Evolutionary conservation across 2,888 invertebrate genomes (phyloP), one percentile per base, ranked within the genome.

Genomic region (Heliconius sara): DNA sequence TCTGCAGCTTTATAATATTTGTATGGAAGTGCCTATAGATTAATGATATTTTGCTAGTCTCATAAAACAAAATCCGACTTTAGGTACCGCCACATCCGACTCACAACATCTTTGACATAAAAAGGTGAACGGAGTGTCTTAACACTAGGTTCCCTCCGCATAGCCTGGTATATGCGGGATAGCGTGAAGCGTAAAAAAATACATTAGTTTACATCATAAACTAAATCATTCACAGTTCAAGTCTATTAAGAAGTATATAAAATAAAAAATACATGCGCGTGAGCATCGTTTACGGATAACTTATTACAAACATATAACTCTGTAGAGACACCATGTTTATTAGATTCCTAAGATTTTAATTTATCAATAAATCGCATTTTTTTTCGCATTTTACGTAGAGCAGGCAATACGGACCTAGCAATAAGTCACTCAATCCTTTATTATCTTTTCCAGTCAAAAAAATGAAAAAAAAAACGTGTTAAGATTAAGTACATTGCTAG

Each of bases 221-320:
- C 22, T 34, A 68, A 65, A 22, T 52, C 66, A 60, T 77, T 77
- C 78, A 73, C 34, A 22, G 25, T 16, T n/a, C 1, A 25, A 73
- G 72, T 73, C 73, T 66, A 78, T 78, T 73, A 78, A 73, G 73
- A 19, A 73, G 72, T 78, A 34, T 67, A 73, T 76, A 70, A 75
- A 60, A 75, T 25, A 27, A 27, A 30, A 66, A 52, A 78, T 34
- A 72, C 47, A n/a, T 67, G 78, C 73, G 78, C 73, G 27, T 22
- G 78, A 22, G 78, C 73, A 73, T 52, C 63, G 77, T 77, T 77
- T 77, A 77, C 77, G 43, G 27, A 25, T 57, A 39, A 57, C 73
- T 39, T 78, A 78, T 73, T 60, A 60, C 34, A 73, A 73, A 73
- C 73, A 73, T 39, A 52, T 19, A 71, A 27, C 25, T n/a, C n/a